Evolutionary conservation across 2,888 invertebrate genomes (phyloP), one percentile per base, ranked within the genome.

Genomic region (Andricus curvator): DNA sequence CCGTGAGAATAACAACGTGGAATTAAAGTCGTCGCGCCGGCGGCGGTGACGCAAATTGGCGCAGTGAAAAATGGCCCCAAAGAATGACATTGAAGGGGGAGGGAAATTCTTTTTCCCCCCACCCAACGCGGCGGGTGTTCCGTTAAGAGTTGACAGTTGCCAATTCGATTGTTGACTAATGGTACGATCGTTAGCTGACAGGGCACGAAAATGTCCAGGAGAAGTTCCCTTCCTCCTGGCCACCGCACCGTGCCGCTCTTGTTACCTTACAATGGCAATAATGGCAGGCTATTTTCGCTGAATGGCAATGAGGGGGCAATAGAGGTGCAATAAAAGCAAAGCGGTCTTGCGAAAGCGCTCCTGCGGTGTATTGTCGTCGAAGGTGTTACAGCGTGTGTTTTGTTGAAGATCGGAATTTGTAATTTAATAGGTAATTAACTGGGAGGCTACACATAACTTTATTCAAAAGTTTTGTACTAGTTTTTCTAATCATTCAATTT

Each of bases 261-360:
- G 85, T 85, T 87, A 84, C 84, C 84, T 83, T 83, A 90, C 89
- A 90, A 90, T 89, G 89, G 85, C 87, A 86, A 88, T 89, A 90
- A 88, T 88, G 84, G 83, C 81, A 81, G 80, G 85, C 86, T 84
- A 86, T 89, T 89, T 86, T 85, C 86, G 81, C 82, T 88, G 87
- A 89, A 89, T 88, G 84, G 82, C 81, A 64, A 74, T 82, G 78
- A 85, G 84, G 85, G 85, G 83, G 78, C 82, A 86, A 51, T 29
- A 51, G 74, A 80, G 70, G 67, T 56, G 74, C 74, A 77, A 80
- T 81, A 80, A 62, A 84, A 80, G 80, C 81, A 81, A 85, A 87
- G 86, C 85, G 77, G 82, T 80, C 81, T 81, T 83, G 87, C 85
- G 86, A 88, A 87, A 86, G 89, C 87, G 85, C 87, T 85, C 90